A percentile compares a stretch with the other conserved stretches of the same genome.
Evolutionary conservation across 92 coral and sea anemone species (phyloP).

Genomic region (Palythoa grandiflora): DNA sequence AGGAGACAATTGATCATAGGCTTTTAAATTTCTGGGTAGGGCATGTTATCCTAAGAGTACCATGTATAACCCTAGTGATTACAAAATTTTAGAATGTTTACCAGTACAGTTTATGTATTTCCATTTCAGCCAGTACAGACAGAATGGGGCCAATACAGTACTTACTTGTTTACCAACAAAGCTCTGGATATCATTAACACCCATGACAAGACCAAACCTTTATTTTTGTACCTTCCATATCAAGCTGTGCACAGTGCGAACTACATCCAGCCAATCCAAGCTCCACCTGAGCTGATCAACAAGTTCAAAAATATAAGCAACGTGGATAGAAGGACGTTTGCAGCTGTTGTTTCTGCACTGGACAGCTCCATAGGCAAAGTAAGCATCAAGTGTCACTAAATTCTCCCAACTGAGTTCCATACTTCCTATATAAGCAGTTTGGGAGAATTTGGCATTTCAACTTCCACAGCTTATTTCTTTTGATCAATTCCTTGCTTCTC

Average conservation of each 20-base stretch:
- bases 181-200: constrained; percentile 64
- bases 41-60: too few relatives aligned
- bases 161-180: constrained; percentile 67
- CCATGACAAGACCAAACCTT: constrained; percentile 67
- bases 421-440: too few relatives aligned
- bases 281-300: constrained; percentile 67
- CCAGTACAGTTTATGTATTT: neutral
- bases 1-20: too few relatives aligned
- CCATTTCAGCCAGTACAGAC: constrained; percentile 64
- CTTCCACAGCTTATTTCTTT: too few relatives aligned
- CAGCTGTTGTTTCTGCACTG: constrained; percentile 82
- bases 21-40: too few relatives aligned
- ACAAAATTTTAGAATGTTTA: neutral
- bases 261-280: constrained; percentile 69
- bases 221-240: constrained; percentile 75
- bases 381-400: neutral
- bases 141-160: constrained; percentile 73
- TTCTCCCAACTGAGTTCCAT: too few relatives aligned
- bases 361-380: constrained; percentile 79
- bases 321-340: constrained; percentile 74
- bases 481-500: too few relatives aligned
- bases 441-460: too few relatives aligned
- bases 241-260: constrained; percentile 85
- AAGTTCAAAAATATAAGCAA: constrained; percentile 71
- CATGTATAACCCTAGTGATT: too few relatives aligned